Conservation (phyloP, 1,140 invertebrate species). For the Ostrea edulis region DNA sequence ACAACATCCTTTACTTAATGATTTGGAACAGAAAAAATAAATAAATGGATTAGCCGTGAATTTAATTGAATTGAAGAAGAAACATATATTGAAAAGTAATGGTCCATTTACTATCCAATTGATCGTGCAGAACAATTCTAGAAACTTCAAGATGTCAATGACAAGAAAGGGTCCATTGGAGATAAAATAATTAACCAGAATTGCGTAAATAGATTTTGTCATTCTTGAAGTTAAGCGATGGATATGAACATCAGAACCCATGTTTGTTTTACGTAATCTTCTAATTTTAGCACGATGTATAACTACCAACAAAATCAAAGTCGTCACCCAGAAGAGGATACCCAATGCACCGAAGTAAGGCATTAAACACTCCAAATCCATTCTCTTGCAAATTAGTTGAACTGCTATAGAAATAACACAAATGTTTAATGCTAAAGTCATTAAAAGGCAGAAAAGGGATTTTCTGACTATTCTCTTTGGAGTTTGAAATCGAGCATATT, state of each 20-base stretch:
- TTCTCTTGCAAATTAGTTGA: background rate
- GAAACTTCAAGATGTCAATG: background rate
- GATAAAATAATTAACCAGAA: conserved; percentile 3
- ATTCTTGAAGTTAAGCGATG: background rate
- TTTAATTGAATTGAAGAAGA: conserved; percentile 16
- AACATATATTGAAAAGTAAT: background rate
- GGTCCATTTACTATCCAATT: background rate
- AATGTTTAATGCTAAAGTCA: background rate
- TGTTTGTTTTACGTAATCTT: background rate
- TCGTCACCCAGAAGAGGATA: background rate
- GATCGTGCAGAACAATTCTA: background rate
- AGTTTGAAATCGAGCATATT: background rate
- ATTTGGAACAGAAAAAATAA: background rate
- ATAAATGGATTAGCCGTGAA: conserved; percentile 20
- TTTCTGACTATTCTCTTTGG: background rate
- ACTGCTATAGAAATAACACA: background rate
- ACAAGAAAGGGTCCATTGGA: background rate
- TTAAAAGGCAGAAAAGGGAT: background rate
- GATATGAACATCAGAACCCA: background rate
- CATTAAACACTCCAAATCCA: background rate
- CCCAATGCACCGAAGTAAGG: background rate
- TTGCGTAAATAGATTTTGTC: conserved; percentile 9
- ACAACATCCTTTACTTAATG: background rate
- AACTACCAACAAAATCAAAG: background rate
- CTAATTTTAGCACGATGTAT: conserved; percentile 8